Evolutionary conservation across 2,888 invertebrate species (phyloP).

Genomic region (Strigamia maritima): DNA sequence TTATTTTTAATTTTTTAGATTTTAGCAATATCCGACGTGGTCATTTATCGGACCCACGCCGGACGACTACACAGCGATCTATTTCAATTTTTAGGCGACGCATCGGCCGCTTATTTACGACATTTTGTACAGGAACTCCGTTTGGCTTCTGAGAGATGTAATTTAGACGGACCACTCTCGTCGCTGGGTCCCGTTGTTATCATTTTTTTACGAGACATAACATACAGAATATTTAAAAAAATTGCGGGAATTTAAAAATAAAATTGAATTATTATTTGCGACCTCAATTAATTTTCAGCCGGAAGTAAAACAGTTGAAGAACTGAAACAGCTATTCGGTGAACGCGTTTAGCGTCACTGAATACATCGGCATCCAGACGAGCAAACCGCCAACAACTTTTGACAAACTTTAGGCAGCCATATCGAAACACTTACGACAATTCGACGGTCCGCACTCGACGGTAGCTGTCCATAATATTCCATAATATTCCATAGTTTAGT

Average conservation of each 20-base stretch:
- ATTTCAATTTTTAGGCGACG: conserved; percentile 72
- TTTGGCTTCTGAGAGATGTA: conserved; percentile 52
- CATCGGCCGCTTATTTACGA: conserved; percentile 68
- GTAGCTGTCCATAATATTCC: conserved; percentile 68
- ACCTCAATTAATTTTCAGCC: no score
- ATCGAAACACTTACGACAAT: conserved; percentile 63
- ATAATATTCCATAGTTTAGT: conserved; percentile 62
- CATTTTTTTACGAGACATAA: conserved; percentile 74
- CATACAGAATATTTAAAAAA: conserved; percentile 65
- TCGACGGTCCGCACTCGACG: conserved; percentile 62
- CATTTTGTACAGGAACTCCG: conserved; percentile 62
- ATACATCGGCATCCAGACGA: conserved; percentile 51
- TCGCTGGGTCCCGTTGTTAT: conserved; percentile 70
- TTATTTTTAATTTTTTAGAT: conserved; percentile 49
- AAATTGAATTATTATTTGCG: no score
- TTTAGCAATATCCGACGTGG: conserved; percentile 75
- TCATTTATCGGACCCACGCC: conserved; percentile 71
- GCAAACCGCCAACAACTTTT: conserved; percentile 60
- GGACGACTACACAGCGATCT: conserved; percentile 72
- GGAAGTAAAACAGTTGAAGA: conserved; percentile 47
- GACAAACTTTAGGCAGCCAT: conserved; percentile 60
- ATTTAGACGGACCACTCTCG: conserved; percentile 56
- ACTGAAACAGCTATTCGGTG: conserved; percentile 60
- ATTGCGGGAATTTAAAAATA: no score
- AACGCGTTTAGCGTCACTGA: conserved; percentile 68